Conservation (phyloP, 2,113 vertebrate genomes). For the Cathartes aura region DNA sequence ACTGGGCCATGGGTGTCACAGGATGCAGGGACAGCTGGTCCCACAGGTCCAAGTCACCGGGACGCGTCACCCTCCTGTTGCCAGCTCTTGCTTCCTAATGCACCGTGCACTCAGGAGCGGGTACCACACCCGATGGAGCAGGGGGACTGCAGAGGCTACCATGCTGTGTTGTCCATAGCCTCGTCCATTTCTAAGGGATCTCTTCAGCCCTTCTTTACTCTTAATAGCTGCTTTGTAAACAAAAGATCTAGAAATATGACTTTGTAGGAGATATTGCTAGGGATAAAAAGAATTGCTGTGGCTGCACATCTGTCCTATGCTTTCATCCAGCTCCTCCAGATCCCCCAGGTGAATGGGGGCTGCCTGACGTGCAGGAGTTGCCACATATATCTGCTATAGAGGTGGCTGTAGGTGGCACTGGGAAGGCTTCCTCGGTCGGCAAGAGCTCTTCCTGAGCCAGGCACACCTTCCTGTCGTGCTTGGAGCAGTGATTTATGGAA, state of each 20-base stretch:
- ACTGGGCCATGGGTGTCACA: not conserved
- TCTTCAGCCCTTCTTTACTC: not conserved
- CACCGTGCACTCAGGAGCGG: not conserved
- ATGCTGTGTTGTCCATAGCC: not conserved
- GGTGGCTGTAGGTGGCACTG: not conserved
- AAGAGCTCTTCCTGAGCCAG: not conserved
- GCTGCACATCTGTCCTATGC: not conserved
- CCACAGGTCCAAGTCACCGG: fast-evolving
- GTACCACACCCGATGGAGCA: fast-evolving
- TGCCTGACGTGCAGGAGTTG: not conserved
- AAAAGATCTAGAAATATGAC: not conserved
- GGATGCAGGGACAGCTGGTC: not conserved
- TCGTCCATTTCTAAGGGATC: not conserved
- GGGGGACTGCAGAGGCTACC: not conserved
- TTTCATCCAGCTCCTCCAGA: not conserved
- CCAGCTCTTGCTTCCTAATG: not conserved
- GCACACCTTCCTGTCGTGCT: not conserved
- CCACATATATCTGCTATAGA: not conserved
- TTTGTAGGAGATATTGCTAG: not conserved
- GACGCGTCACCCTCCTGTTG: not conserved
- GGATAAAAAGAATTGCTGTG: not conserved
- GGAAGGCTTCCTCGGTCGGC: not conserved
- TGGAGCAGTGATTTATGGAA: not conserved
- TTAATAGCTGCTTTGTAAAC: not conserved
- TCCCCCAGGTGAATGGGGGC: not conserved